A percentile compares a stretch with the other conserved stretches of the same genome.
phyloP scores from a whole-genome alignment of 2,888 invertebrate species.

The Nineta flava region DNA sequence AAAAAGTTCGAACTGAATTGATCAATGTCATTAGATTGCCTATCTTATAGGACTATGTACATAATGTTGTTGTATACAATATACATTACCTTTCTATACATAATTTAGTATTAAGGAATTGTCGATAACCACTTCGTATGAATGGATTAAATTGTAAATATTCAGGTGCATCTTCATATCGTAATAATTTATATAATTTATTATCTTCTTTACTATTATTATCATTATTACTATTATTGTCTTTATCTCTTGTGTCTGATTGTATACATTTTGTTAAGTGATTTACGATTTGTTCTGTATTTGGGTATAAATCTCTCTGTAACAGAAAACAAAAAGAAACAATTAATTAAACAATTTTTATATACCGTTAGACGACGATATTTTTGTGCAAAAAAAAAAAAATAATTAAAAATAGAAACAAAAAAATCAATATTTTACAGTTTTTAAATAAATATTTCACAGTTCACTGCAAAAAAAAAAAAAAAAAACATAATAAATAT shows the following conservation, averaged over 20 bases:
- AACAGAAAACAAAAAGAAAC: not conserved
- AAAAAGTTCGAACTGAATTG: too few species aligned
- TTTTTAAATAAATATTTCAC: too few species aligned
- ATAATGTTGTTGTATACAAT: too few species aligned
- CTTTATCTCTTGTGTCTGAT: not conserved
- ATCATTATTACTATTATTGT: too few species aligned
- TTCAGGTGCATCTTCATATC: constrained; percentile 48
- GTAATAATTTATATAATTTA: constrained; percentile 23
- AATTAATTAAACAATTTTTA: not conserved
- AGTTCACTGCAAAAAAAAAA: too few species aligned
- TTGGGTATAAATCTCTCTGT: not conserved
- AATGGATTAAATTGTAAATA: constrained; percentile 78
- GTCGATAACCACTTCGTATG: constrained; percentile 73
- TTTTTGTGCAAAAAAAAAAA: too few species aligned
- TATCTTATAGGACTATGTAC: too few species aligned
- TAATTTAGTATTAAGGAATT: constrained; percentile 61
- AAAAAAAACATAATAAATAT: too few species aligned
- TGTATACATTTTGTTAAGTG: not conserved
- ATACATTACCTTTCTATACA: constrained; percentile 65
- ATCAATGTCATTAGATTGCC: too few species aligned
- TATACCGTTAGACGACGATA: too few species aligned
- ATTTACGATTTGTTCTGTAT: not conserved
- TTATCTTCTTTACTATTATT: constrained; percentile 3
- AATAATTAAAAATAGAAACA: too few species aligned
- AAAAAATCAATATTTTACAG: too few species aligned